Conservation (phyloP, 2,797 vertebrate genomes). For the Ctenopoma kingsleyae region DNA sequence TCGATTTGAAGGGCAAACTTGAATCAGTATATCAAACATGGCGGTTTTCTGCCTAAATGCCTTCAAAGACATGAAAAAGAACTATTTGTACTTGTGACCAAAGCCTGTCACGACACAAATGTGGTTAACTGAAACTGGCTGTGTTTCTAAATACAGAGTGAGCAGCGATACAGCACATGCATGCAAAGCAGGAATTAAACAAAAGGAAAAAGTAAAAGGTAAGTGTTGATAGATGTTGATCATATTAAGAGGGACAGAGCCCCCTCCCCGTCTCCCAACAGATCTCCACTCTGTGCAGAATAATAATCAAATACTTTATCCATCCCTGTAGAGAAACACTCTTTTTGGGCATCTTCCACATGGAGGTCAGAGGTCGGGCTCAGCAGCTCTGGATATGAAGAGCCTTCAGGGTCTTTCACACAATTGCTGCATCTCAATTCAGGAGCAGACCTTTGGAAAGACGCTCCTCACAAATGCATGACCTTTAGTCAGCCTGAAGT, state of each 20-base stretch:
- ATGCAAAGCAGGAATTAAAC: constrained; percentile 21
- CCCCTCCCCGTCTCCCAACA: not conserved
- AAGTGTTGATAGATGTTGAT: not conserved
- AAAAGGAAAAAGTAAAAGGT: not conserved
- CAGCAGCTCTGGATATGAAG: not conserved
- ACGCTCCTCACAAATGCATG: not conserved
- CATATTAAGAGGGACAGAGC: constrained; percentile 12
- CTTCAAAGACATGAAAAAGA: constrained; percentile 16
- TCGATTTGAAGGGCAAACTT: constrained; percentile 19
- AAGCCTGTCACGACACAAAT: not conserved
- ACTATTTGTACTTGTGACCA: constrained; percentile 12
- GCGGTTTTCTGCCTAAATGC: constrained; percentile 18
- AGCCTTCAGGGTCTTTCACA: constrained; percentile 5
- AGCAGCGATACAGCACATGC: not conserved
- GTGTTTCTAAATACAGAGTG: not conserved
- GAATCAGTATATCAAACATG: constrained; percentile 15
- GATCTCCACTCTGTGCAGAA: constrained; percentile 24
- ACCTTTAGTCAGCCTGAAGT: not conserved
- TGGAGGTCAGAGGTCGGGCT: constrained; percentile 28
- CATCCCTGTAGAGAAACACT: constrained; percentile 18
- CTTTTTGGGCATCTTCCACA: constrained; percentile 11
- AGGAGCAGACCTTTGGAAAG: constrained; percentile 1
- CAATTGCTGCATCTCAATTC: constrained; percentile 32
- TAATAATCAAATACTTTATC: constrained; percentile 39
- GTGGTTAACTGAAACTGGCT: not conserved